Base-by-base conservation (phyloP, 2,797 vertebrate genomes). In the Leptatherina wallacei region DNA sequence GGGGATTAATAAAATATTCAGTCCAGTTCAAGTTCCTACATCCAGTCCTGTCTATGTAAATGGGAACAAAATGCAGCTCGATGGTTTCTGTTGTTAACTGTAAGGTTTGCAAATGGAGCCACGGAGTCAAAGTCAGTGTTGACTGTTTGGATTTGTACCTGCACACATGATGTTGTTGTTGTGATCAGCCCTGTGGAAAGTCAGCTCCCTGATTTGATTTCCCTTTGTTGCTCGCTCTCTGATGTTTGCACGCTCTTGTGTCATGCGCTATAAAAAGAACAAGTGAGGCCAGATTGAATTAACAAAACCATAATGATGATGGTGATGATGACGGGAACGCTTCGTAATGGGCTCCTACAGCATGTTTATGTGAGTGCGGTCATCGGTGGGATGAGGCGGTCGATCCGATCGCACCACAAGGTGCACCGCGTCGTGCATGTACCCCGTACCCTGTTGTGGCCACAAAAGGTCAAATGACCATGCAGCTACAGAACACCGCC, bases 231-330 rank as follows among this genome's bases (percentile, higher is more conserved):
- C 61, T 57, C 9, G 33, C 51, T 55, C 40, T 7, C 68, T 57
- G 63, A 57, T 69, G 62, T 73, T 63, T 69, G 73, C 38, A 18
- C 59, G 54, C 73, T 67, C 65, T 27, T 68, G 62, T 87, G 82
- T 88, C 82, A 54, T 64, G 82, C 16, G 83, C 91, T 92, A 92
- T 91, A 93, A 90, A 92, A 91, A 93, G 90, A 82, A 77, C 65
- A 13, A 77, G 77, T 64, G 83, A 86, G 74, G 77, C 80, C 49
- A 67, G 86, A 93, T 93, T 60, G 58, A 91, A 92, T 93, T 88
- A 90, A 77, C 71, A 10, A 68, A 82, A 80, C 59, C 71, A 90
- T 89, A 83, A 91, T 87, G 84, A 88, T 85, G 81, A 77, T 87
- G 84, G 61, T 80, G 71, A 57, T 87, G 82, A 70, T 88, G 84